phyloP scores from a whole-genome alignment of 2,888 invertebrate genomes.

The Boloria euphrosyne region DNA sequence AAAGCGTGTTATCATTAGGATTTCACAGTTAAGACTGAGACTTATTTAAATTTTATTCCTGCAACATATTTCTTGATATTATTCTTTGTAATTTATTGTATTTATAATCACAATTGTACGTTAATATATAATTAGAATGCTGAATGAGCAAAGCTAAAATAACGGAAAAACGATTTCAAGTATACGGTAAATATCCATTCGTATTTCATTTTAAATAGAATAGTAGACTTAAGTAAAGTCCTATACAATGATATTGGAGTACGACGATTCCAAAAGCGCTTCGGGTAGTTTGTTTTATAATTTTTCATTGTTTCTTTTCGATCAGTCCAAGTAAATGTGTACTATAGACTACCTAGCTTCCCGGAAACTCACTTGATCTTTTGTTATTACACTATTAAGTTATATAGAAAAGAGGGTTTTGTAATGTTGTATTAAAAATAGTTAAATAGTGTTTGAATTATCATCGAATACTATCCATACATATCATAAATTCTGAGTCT shows the following conservation, averaged over 20 bases:
- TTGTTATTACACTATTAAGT: constrained; percentile 45
- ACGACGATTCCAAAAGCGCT: constrained; percentile 55
- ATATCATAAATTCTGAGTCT: no score
- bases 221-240: constrained; percentile 29
- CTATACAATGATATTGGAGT: constrained; percentile 41
- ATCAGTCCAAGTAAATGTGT: constrained; percentile 65
- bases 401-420: no score
- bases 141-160: not conserved
- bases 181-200: not conserved
- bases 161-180: not conserved
- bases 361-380: constrained; percentile 50
- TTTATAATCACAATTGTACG: not conserved
- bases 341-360: constrained; percentile 55
- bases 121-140: no score
- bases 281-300: constrained; percentile 69
- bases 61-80: no score
- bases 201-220: constrained; percentile 13
- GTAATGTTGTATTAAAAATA: no score
- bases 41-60: no score
- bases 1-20: no score
- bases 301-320: constrained; percentile 75
- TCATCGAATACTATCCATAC: no score
- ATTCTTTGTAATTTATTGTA: no score
- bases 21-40: no score
- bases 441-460: no score